Evolutionary conservation across 2,888 invertebrate genomes (phyloP).

Genomic region (Agrochola litura): DNA sequence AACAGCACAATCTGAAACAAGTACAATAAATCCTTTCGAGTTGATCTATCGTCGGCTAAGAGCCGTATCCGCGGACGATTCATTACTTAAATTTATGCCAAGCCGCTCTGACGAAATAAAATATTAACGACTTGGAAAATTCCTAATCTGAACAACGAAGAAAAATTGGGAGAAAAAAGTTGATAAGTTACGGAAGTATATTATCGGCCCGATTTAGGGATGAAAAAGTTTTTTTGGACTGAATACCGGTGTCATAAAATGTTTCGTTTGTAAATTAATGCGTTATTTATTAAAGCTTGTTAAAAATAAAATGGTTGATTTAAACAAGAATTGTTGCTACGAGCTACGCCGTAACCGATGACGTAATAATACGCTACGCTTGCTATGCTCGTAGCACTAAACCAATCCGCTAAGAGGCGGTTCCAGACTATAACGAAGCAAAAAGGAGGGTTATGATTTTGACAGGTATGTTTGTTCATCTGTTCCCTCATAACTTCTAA

Average conservation of each 20-base stretch:
- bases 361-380: not conserved
- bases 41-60: constrained; percentile 65
- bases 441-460: no score
- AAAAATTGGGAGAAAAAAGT: constrained; percentile 47
- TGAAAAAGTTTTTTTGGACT: constrained; percentile 2
- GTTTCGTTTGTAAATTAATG: constrained; percentile 10
- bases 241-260: constrained; percentile 22
- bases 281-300: not conserved
- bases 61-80: constrained; percentile 51
- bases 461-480: no score
- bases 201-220: constrained; percentile 31
- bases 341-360: not conserved
- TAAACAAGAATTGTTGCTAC: not conserved
- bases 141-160: constrained; percentile 50
- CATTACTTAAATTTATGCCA: constrained; percentile 61
- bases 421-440: no score
- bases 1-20: constrained; percentile 56
- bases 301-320: not conserved
- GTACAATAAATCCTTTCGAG: constrained; percentile 60
- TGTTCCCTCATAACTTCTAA: no score
- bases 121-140: constrained; percentile 65
- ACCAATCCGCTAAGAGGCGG: not conserved
- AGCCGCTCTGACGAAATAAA: constrained; percentile 62
- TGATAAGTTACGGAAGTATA: constrained; percentile 53
- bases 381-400: constrained; percentile 17